Base-by-base conservation (phyloP, 2,113 vertebrate genomes). In the Dendropsophus ebraccatus region DNA sequence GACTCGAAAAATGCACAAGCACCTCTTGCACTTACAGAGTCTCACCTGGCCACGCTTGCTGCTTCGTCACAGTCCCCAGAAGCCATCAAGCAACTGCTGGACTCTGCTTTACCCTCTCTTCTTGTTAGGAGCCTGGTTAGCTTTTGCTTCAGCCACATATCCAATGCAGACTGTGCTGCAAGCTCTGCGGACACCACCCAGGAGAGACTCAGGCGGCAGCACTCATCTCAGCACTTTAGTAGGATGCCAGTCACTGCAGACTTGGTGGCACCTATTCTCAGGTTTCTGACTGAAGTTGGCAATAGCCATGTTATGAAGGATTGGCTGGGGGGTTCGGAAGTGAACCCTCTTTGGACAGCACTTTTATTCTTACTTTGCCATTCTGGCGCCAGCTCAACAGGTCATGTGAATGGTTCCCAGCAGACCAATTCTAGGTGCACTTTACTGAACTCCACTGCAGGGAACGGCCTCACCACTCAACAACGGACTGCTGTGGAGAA, bases 261-360 rank as follows among this genome's bases (percentile, higher is more conserved):
- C 91, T 93, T 99, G 87, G 96, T 97, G 19, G 97, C 98, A 81
- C 98, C 98, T 0, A 93, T 99, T 88, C 94, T 99, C 91, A 94
- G 95, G 82, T 99, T 99, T 91, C 94, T 99, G 88, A 99, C 97
- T 0, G 98, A 99, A 88, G 98, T 99, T 60, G 98, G 98, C 82
- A 99, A 95, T 93, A 99, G 98, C 89, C 97, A 99, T 72, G 92
- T 97, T 84, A 99, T 99, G 98, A 99, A 99, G 89, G 98, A 99
- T 89, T 99, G 98, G 98, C 92, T 99, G 11, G 98, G 98, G 72
- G 96, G 98, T 25, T 95, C 97, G 19, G 98, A 99, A 91, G 98
- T 99, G 75, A 99, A 98, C 90, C 97, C 97, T 0, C 90, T 99
- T 5, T 99, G 98, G 98, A 99, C 98, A 5, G 96, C 98, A 17